phyloP scores from a whole-genome alignment of 2,888 invertebrate genomes.

The Temnothorax unifasciatus region DNA sequence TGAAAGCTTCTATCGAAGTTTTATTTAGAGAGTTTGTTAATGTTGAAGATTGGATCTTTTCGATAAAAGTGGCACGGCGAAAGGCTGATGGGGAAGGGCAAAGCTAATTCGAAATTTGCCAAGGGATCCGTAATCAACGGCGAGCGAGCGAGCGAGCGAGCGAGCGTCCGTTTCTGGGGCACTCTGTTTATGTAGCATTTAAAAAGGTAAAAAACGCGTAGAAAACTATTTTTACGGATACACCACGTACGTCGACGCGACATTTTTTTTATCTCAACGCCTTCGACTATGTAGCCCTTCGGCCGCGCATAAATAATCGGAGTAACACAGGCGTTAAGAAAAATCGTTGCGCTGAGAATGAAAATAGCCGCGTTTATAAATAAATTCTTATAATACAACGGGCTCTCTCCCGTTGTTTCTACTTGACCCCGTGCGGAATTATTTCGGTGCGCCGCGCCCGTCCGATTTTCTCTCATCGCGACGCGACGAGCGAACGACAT shows the following conservation, averaged over 20 bases:
- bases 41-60: not conserved
- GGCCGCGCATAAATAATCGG: constrained; percentile 54
- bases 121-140: not conserved
- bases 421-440: constrained; percentile 40
- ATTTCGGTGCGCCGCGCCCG: constrained; percentile 21
- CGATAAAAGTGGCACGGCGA: not conserved
- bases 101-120: constrained; percentile 13
- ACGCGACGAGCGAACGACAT: not conserved
- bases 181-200: constrained; percentile 16
- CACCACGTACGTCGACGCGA: constrained; percentile 38
- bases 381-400: constrained; percentile 56
- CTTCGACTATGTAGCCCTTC: constrained; percentile 53
- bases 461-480: constrained; percentile 30
- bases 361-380: constrained; percentile 50
- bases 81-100: not conserved
- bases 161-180: constrained; percentile 9
- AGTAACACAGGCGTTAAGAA: constrained; percentile 49
- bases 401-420: constrained; percentile 31
- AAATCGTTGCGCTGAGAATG: constrained; percentile 51
- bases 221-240: constrained; percentile 48
- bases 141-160: not conserved
- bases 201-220: constrained; percentile 50
- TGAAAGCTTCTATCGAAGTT: not conserved
- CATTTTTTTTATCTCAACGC: constrained; percentile 48
- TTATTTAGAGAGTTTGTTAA: too few relatives aligned